Evolutionary conservation across 2,113 vertebrate species (phyloP).

Genomic region (Sebastes fasciatus): DNA sequence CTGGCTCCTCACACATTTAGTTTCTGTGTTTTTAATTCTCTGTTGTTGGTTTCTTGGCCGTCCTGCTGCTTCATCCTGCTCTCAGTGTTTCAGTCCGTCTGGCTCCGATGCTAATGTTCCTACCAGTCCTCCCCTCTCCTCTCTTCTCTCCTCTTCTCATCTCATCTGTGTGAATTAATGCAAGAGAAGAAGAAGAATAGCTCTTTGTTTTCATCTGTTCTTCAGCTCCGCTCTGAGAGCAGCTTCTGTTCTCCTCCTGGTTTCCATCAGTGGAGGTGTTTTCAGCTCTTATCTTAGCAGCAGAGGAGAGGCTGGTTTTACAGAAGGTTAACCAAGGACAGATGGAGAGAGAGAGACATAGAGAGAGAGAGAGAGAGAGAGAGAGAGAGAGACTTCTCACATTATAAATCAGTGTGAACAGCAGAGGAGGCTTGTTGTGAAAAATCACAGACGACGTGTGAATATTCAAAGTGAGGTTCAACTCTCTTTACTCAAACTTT

Average conservation of each 20-base stretch:
- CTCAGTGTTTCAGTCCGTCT: constrained; percentile 20
- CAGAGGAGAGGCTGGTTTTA: neutral
- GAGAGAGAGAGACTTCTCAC: constrained; percentile 11
- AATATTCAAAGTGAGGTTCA: constrained; percentile 13
- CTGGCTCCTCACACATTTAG: constrained; percentile 28
- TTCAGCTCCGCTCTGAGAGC: neutral
- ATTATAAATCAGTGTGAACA: constrained; percentile 33
- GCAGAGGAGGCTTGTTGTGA: constrained; percentile 36
- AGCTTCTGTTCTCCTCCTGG: neutral
- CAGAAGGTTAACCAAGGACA: constrained; percentile 27
- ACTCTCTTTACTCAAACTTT: neutral
- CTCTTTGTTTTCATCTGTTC: constrained; percentile 14
- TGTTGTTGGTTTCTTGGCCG: constrained; percentile 29
- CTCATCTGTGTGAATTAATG: constrained; percentile 36
- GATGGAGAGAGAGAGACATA: neutral
- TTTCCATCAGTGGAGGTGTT: neutral
- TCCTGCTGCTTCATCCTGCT: neutral
- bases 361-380: too few relatives aligned
- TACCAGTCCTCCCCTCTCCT: neutral
- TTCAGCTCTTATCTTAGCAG: neutral
- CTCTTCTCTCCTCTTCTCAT: neutral
- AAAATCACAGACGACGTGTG: constrained; percentile 44
- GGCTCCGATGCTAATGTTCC: constrained; percentile 53
- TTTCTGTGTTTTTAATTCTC: neutral
- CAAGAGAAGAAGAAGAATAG: constrained; percentile 24